A percentile compares a stretch with the other conserved stretches of the same genome.
These are phyloP conservation scores for Euplexia lucipara DNA, from an alignment of 2,888 invertebrate genomes.

Conservation along the genomic window DNA sequence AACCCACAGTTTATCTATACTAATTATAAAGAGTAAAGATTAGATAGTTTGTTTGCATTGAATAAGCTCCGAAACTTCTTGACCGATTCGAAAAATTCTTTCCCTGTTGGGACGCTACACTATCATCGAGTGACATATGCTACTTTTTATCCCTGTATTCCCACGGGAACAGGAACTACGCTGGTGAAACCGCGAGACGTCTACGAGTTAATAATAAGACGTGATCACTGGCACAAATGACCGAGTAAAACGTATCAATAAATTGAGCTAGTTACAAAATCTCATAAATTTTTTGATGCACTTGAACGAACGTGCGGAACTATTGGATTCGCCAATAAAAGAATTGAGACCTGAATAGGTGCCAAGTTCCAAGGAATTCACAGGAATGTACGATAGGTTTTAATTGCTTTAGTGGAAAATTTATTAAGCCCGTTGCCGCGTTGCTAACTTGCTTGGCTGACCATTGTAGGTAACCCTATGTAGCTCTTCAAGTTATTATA, in stretches of 20 bases:
- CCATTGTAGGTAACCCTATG: no score
- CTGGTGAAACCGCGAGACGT: no score
- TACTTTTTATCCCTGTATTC: no score
- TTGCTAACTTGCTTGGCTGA: background rate
- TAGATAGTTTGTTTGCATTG: no score
- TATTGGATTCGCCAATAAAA: background rate
- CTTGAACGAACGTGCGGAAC: background rate
- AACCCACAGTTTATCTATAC: slow-evolving; percentile 1
- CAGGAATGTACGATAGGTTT: slow-evolving; percentile 9
- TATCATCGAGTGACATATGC: no score
- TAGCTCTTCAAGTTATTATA: no score
- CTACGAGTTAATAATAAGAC: no score
- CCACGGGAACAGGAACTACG: no score
- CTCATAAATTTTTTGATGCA: background rate
- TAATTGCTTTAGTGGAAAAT: slow-evolving; percentile 22
- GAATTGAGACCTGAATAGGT: slow-evolving; percentile 21
- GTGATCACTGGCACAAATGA: slow-evolving; percentile 2
- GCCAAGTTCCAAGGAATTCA: slow-evolving; percentile 15
- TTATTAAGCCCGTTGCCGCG: background rate
- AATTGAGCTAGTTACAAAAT: background rate
- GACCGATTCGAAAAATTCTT: no score
- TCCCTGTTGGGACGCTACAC: no score
- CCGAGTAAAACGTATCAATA: background rate
- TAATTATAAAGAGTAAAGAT: no score
- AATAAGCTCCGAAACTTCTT: no score